Evolutionary conservation across 2,888 invertebrate species (phyloP), one percentile per base, ranked within the genome.

Genomic region (Acanthosepion lycidas): DNA sequence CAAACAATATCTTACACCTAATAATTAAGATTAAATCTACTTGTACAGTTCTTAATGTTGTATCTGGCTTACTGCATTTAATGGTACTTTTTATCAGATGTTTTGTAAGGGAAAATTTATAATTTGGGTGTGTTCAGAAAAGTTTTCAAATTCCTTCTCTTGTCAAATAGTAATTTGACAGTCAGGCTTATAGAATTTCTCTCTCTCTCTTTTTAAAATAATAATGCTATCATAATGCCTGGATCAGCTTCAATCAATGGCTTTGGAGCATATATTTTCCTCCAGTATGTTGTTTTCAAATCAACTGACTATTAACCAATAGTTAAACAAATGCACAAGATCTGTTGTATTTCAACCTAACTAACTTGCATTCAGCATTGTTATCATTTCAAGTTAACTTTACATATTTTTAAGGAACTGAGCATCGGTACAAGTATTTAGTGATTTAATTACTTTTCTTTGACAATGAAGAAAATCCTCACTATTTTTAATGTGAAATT

Each of bases 131-230:
- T 78, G 78, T 78, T n/a, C 28, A 78, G 78, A n/a, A 78, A 78
- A 28, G 28, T n/a, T 78, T 78, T 78, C 78, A 78, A 78, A 78
- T 78, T 78, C 78, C n/a, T 78, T 78, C 28, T 55, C 55, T 20
- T 78, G 78, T 78, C 78, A 78, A 78, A 78, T 78, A 78, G 78
- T n/a, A 78, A 78, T 78, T 78, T 78, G 78, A 78, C n/a, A 78
- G n/a, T 8, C 78, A 78, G n/a, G 6, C n/a, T 78, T 26, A 28
- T 3, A 42, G 42, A 42, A 42, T 42, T 26, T 28, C 23, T 64
- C 28, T 64, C 6, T 23, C 15, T 51, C 0, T 15, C 51, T 42
- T 42, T 42, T 42, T 42, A 2, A 3, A 42, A 42, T 42, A 42
- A 42, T 42, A 42, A n/a, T 28, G 9, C 9, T 78, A n/a, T 28